A percentile compares a stretch with the other conserved stretches of the same genome.
These are phyloP conservation scores for Willisornis vidua DNA, from an alignment of 2,113 vertebrate genomes.

Conservation along the genomic window DNA sequence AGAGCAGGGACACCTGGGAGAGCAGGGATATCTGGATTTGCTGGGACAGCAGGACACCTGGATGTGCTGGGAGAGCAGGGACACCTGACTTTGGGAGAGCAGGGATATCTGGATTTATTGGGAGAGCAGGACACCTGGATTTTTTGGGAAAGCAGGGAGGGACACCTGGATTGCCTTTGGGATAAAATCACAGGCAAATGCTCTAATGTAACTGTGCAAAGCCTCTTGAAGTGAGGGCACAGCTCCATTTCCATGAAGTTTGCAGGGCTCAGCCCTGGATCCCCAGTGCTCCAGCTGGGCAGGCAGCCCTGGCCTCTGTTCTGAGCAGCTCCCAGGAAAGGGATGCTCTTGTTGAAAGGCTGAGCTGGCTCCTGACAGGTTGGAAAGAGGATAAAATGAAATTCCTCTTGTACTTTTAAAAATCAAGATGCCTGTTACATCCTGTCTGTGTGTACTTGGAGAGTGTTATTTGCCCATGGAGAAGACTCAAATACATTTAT, in stretches of 20 bases:
- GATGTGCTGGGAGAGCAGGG: too few species aligned
- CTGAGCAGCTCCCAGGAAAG: not conserved
- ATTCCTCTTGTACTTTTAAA: not conserved
- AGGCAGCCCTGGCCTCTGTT: not conserved
- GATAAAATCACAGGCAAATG: rapidly evolving
- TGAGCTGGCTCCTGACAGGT: not conserved
- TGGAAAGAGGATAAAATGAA: not conserved
- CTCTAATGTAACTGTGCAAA: rapidly evolving
- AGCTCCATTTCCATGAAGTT: not conserved
- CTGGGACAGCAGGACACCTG: too few species aligned
- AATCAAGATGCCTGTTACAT: not conserved
- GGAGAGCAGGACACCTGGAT: not conserved
- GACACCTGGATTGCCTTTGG: rapidly evolving
- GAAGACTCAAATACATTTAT: not conserved
- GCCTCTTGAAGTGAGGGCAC: too few species aligned
- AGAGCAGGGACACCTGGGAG: too few species aligned
- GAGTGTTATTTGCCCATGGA: rapidly evolving
- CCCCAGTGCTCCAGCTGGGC: rapidly evolving
- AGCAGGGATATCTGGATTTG: too few species aligned
- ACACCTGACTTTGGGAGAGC: too few species aligned
- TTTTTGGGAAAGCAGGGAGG: not conserved
- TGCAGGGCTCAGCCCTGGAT: not conserved
- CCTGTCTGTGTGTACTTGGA: not conserved
- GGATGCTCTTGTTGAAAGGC: not conserved
- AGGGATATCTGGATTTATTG: not conserved